Conservation (phyloP, 2,113 vertebrate species). For the Apeltes quadracus region DNA sequence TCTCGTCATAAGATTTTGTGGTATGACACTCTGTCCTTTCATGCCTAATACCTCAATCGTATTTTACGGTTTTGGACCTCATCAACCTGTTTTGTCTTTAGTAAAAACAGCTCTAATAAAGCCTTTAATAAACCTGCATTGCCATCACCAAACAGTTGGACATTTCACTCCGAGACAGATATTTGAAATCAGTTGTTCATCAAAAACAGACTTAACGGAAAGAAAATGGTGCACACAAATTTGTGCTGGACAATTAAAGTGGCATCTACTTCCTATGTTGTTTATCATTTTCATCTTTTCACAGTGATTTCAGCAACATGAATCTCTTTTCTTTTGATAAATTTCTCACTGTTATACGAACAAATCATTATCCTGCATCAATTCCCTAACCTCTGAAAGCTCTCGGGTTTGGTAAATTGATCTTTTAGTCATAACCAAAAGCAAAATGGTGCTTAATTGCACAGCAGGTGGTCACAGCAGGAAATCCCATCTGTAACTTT, state of each 20-base stretch:
- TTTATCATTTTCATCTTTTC: not conserved
- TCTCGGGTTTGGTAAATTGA: not conserved
- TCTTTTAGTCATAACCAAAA: conserved; percentile 4
- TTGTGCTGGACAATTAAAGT: not conserved
- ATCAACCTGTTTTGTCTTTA: no score
- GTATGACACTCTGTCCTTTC: not conserved
- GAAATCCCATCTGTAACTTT: not conserved
- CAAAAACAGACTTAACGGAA: not conserved
- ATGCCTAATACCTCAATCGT: not conserved
- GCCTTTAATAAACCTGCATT: not conserved
- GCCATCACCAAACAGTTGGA: not conserved
- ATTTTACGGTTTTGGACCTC: not conserved
- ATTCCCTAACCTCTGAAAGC: not conserved
- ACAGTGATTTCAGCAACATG: not conserved
- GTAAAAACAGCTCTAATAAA: not conserved
- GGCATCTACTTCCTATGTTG: not conserved
- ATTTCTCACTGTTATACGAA: not conserved
- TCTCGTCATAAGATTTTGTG: not conserved
- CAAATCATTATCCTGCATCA: not conserved
- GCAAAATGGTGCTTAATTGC: not conserved
- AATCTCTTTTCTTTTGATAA: not conserved
- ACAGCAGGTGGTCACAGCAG: not conserved
- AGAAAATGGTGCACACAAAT: not conserved
- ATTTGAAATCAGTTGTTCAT: not conserved
- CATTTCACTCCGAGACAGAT: not conserved